A percentile compares a stretch with the other conserved stretches of the same genome.
Conservation (phyloP, 2,113 vertebrate species). For the Atlantisia rogersi region DNA sequence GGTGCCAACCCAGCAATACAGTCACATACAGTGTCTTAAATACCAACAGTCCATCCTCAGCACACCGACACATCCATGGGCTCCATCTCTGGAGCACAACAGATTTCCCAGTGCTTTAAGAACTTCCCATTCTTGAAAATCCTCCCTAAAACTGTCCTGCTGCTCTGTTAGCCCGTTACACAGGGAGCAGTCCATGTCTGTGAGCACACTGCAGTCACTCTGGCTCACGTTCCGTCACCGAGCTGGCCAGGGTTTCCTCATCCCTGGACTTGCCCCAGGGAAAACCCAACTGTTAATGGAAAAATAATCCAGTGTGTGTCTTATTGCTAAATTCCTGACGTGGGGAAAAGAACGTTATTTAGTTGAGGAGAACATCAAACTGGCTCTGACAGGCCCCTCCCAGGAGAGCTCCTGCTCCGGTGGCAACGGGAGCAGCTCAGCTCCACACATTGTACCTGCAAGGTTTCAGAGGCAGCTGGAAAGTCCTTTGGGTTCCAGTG, state of each 20-base stretch:
- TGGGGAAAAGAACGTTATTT: not conserved
- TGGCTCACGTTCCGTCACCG: not conserved
- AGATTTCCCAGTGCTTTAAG: fast-evolving
- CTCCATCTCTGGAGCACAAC: fast-evolving
- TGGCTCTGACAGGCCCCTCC: not conserved
- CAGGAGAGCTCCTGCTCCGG: not conserved
- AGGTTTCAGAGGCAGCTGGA: not conserved
- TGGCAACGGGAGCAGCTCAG: not conserved
- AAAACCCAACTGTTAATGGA: not conserved
- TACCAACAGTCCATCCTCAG: not conserved
- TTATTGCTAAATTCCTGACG: not conserved
- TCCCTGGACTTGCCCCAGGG: not conserved
- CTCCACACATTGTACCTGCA: not conserved
- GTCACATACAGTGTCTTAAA: not conserved
- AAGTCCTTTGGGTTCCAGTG: not conserved
- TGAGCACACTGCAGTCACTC: fast-evolving
- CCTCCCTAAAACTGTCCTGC: not conserved
- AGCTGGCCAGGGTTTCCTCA: not conserved
- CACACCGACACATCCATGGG: fast-evolving
- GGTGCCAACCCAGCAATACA: not conserved
- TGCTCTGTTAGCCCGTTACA: fast-evolving
- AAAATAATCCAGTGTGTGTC: not conserved
- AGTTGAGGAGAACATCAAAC: not conserved
- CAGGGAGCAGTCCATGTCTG: fast-evolving
- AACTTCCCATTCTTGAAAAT: not conserved